Conservation (phyloP, 2,113 vertebrate species). For the Malurus melanocephalus region DNA sequence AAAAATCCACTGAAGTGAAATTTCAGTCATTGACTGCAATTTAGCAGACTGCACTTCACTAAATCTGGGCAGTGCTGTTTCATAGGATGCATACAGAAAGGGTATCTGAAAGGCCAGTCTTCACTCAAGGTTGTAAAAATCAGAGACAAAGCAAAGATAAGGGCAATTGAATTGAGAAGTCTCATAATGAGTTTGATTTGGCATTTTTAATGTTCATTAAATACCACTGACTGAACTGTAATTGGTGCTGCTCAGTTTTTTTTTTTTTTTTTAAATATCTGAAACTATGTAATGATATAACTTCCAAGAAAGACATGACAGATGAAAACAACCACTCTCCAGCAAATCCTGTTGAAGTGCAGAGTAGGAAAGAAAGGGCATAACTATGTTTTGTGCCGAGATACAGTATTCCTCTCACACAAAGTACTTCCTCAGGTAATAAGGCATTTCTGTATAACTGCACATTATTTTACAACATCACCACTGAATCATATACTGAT, state of each 20-base stretch:
- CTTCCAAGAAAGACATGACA: background rate
- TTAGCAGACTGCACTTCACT: background rate
- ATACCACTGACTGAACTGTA: background rate
- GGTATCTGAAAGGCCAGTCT: conserved; percentile 7
- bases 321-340: background rate
- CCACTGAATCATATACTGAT: background rate
- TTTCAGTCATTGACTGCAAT: background rate
- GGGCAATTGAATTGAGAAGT: background rate
- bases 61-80: background rate
- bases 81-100: background rate
- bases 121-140: background rate
- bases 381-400: background rate
- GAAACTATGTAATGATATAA: conserved; percentile 14
- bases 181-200: background rate
- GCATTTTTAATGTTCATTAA: conserved; percentile 37
- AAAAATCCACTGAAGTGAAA: background rate
- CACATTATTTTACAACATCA: background rate
- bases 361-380: background rate
- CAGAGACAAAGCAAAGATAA: conserved; percentile 6
- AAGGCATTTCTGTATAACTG: background rate
- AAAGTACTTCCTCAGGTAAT: background rate
- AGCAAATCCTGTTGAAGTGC: background rate
- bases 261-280: background rate
- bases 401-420: background rate
- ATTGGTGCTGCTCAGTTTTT: background rate